phyloP scores from a whole-genome alignment of 2,113 vertebrate species.

The Tricholaema leucomelas region DNA sequence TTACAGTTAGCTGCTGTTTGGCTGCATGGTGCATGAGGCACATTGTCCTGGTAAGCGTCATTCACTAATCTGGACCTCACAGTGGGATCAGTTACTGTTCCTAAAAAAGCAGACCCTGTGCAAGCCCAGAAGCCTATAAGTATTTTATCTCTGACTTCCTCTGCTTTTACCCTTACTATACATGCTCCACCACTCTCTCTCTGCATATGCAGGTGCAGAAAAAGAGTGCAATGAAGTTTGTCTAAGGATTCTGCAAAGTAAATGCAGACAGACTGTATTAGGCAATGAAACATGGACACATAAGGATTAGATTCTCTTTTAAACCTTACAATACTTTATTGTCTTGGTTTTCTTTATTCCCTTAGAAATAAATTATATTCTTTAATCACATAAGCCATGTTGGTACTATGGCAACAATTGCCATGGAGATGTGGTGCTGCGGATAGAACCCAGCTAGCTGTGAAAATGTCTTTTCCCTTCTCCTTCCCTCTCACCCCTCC shows the following conservation, averaged over 20 bases:
- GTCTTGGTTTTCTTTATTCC: background rate
- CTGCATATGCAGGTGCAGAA: background rate
- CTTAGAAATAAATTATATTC: slow-evolving; percentile 8
- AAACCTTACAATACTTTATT: background rate
- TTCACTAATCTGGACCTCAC: slow-evolving; percentile 74
- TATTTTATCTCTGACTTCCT: background rate
- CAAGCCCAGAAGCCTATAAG: background rate
- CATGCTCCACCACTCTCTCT: background rate
- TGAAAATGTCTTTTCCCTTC: background rate
- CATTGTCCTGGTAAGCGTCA: slow-evolving; percentile 88
- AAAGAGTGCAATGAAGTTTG: background rate
- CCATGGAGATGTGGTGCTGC: slow-evolving; percentile 31
- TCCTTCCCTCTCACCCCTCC: background rate
- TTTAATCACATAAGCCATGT: background rate
- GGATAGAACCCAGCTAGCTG: background rate
- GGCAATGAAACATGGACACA: background rate
- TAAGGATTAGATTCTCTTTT: background rate
- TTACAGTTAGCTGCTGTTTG: slow-evolving; percentile 97
- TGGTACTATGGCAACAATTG: slow-evolving; percentile 39
- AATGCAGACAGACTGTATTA: background rate
- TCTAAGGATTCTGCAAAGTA: background rate
- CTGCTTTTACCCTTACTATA: background rate
- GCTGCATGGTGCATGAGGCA: slow-evolving; percentile 95
- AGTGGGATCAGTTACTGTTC: slow-evolving; percentile 60
- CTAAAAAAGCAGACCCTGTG: background rate